Percentiles rank a stretch among this genome's conserved stretches.
Conservation (phyloP, 2,113 vertebrate genomes). For the Taurulus bubalis region DNA sequence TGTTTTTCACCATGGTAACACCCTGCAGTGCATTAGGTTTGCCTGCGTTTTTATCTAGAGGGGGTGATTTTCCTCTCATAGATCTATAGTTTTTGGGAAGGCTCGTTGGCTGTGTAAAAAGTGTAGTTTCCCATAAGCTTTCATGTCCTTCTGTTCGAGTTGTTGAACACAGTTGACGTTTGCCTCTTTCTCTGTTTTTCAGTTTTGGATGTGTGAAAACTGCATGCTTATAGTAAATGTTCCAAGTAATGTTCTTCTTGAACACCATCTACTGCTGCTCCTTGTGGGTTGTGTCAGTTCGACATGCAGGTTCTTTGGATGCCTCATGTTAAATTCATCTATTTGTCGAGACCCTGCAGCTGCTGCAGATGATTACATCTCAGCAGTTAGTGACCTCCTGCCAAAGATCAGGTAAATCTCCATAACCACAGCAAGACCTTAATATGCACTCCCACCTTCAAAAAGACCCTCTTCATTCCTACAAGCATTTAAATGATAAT, state of each 20-base stretch:
- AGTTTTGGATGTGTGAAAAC: neutral
- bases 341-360: constrained; percentile 54
- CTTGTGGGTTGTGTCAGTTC: neutral
- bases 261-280: no score
- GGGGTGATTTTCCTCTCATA: neutral
- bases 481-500: constrained; percentile 86
- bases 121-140: neutral
- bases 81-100: neutral
- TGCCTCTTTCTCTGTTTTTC: neutral
- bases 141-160: neutral
- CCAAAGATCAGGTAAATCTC: constrained; percentile 58
- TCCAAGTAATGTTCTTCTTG: neutral
- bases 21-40: neutral
- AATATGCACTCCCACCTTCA: constrained; percentile 60
- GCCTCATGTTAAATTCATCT: constrained; percentile 11
- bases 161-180: neutral
- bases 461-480: constrained; percentile 62
- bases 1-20: constrained; percentile 44
- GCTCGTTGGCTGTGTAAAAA: neutral
- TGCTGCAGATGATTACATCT: constrained; percentile 63
- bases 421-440: constrained; percentile 48
- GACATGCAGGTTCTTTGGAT: neutral
- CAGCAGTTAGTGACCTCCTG: constrained; percentile 64
- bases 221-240: neutral
- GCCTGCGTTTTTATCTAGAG: neutral